Evolutionary conservation across 2,113 vertebrate species (phyloP).

Genomic region (Machaerirhynchus nigripectus): DNA sequence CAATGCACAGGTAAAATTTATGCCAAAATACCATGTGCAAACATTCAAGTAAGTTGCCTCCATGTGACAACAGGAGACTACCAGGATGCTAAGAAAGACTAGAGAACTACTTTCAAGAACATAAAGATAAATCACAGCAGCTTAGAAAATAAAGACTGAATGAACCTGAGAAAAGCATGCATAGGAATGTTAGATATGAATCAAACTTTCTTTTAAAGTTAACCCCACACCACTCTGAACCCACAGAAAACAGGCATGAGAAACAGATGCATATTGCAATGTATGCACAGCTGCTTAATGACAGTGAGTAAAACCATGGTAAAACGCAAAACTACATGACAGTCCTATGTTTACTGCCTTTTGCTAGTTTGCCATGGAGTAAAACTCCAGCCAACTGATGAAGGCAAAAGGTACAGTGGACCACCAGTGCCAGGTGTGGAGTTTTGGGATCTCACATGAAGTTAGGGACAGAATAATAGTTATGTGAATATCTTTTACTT

Average conservation of each 20-base stretch:
- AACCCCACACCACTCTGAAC: background rate
- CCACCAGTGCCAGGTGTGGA: background rate
- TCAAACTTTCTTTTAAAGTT: background rate
- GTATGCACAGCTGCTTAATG: background rate
- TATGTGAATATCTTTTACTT: background rate
- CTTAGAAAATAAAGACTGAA: background rate
- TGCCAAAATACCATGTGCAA: background rate
- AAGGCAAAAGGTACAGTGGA: background rate
- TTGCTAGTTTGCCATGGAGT: background rate
- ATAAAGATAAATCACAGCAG: background rate
- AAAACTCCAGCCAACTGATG: background rate
- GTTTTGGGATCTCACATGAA: background rate
- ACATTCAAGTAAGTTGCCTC: background rate
- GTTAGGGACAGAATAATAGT: background rate
- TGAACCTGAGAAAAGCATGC: background rate
- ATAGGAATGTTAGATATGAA: background rate
- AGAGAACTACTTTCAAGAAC: background rate
- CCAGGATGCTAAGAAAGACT: background rate
- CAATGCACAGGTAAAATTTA: background rate
- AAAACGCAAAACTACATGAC: background rate
- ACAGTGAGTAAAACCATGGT: background rate
- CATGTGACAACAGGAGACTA: background rate
- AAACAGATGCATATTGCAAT: background rate
- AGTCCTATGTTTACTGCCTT: background rate
- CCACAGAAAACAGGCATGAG: background rate